These are phyloP conservation scores for Cryptotermes secundus DNA, from an alignment of 1,140 invertebrate genomes.

Conservation along the genomic window DNA sequence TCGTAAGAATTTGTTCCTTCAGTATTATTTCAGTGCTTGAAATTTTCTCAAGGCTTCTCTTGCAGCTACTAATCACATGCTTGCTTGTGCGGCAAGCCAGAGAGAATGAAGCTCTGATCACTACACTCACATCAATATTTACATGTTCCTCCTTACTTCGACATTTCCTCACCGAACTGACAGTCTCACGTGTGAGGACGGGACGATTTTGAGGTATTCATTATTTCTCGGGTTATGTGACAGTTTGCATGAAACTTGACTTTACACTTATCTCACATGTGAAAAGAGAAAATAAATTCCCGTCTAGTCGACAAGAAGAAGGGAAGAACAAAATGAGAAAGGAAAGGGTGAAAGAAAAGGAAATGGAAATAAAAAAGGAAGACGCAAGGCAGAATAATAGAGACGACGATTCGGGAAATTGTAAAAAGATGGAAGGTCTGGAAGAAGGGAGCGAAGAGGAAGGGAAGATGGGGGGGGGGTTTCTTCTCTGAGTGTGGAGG, in stretches of 20 bases:
- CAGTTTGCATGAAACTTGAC: not conserved
- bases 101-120: too few species aligned
- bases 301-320: not conserved
- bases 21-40: too few species aligned
- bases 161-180: too few species aligned
- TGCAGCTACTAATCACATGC: too few species aligned
- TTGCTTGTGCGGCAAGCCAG: too few species aligned
- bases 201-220: not conserved
- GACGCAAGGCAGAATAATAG: not conserved
- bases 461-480: not conserved
- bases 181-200: too few species aligned
- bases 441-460: not conserved
- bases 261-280: not conserved
- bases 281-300: not conserved
- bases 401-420: slow-evolving; percentile 14
- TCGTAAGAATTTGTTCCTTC: too few species aligned
- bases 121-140: too few species aligned
- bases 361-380: slow-evolving; percentile 5
- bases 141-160: too few species aligned
- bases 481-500: not conserved
- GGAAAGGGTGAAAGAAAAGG: not conserved
- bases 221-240: not conserved
- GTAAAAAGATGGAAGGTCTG: not conserved
- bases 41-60: too few species aligned
- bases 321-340: not conserved